Evolutionary conservation across 2,113 vertebrate species (phyloP).

Genomic region (Mobula birostris): DNA sequence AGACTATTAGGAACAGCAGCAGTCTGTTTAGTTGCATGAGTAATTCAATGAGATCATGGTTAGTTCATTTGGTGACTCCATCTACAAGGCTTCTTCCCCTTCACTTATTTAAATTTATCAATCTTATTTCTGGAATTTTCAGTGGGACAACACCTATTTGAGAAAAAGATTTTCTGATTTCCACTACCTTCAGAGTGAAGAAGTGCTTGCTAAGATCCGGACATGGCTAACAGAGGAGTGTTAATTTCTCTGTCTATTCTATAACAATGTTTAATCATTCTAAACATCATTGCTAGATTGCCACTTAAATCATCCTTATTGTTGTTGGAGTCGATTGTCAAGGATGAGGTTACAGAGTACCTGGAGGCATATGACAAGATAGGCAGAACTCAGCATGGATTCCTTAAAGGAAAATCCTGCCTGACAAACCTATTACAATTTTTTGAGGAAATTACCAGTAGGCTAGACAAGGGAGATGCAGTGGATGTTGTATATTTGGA

Average conservation of each 20-base stretch:
- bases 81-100: not conserved
- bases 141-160: not conserved
- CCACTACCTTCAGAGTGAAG: not conserved
- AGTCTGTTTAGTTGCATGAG: too few relatives aligned
- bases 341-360: too few relatives aligned
- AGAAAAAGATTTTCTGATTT: not conserved
- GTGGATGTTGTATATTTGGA: too few relatives aligned
- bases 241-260: not conserved
- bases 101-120: not conserved
- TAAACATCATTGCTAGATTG: not conserved
- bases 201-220: not conserved
- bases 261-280: not conserved
- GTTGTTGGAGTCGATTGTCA: too few relatives aligned
- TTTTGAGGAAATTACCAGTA: too few relatives aligned
- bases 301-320: not conserved
- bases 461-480: too few relatives aligned
- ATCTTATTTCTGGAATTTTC: not conserved
- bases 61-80: not conserved
- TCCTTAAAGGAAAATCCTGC: too few relatives aligned
- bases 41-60: not conserved
- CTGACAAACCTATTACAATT: too few relatives aligned
- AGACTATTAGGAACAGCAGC: too few relatives aligned
- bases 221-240: not conserved
- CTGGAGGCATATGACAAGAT: too few relatives aligned
- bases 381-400: too few relatives aligned